phyloP scores from a whole-genome alignment of 1,140 invertebrate species.

The Rhagoletis zephyria region DNA sequence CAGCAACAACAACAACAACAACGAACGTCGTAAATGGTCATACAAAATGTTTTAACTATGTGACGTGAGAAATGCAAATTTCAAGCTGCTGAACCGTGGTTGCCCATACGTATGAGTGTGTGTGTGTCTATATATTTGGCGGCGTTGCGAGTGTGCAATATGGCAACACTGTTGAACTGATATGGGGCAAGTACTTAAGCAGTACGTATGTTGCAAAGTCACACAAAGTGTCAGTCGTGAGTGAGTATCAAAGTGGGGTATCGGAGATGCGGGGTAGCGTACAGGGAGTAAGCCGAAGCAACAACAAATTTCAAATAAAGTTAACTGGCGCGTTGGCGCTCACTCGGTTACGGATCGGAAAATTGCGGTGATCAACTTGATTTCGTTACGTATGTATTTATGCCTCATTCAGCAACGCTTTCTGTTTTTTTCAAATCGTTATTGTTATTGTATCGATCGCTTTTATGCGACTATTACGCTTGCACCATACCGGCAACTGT shows the following conservation, averaged over 20 bases:
- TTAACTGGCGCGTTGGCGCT: neutral
- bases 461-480: conserved; percentile 3
- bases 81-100: conserved; percentile 24
- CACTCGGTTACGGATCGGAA: neutral
- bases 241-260: neutral
- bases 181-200: conserved; percentile 16
- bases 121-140: neutral
- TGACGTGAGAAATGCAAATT: conserved; percentile 32
- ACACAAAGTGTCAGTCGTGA: neutral
- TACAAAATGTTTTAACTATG: neutral
- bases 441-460: conserved; percentile 18
- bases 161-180: neutral
- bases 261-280: neutral
- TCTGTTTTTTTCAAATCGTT: neutral
- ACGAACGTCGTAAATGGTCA: neutral
- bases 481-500: neutral
- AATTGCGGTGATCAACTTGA: conserved; percentile 21
- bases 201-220: neutral
- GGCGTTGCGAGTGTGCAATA: neutral
- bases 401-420: neutral
- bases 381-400: neutral
- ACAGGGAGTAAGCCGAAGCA: neutral
- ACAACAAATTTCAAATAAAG: neutral
- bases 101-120: neutral
- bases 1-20: neutral